Conservation (phyloP, 2,113 vertebrate genomes). For the Solea senegalensis region DNA sequence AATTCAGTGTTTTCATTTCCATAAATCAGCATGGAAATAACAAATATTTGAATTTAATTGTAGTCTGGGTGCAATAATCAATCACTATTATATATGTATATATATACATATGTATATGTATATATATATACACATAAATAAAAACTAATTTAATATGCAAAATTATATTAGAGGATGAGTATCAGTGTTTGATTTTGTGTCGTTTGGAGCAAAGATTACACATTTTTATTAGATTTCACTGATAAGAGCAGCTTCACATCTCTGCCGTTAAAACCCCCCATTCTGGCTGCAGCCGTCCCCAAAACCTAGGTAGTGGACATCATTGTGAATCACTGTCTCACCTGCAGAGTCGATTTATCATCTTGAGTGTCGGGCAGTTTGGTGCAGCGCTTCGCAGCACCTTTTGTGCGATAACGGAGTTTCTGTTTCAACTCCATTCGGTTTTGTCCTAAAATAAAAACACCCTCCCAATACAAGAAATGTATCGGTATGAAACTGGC, state of each 20-base stretch:
- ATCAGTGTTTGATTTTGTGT: neutral
- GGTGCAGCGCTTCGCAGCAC: constrained; percentile 2
- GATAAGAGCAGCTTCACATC: constrained; percentile 4
- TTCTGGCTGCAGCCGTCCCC: constrained; percentile 23
- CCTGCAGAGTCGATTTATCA: constrained; percentile 28
- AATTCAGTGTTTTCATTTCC: constrained; percentile 31
- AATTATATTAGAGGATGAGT: neutral
- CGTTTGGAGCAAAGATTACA: neutral
- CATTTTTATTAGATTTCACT: constrained; percentile 4
- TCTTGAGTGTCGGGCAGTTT: constrained; percentile 14
- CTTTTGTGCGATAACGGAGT: constrained; percentile 20
- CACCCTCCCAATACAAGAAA: neutral
- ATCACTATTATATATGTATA: neutral
- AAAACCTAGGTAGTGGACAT: constrained; percentile 4
- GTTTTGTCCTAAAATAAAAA: constrained; percentile 43
- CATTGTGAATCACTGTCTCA: constrained; percentile 32
- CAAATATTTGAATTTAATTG: constrained; percentile 1
- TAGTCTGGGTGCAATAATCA: constrained; percentile 1
- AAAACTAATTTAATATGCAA: neutral
- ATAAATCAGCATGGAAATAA: constrained; percentile 14
- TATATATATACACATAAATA: no score
- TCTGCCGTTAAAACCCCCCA: constrained; percentile 20
- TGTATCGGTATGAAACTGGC: constrained; percentile 39
- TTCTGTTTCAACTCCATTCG: constrained; percentile 27
- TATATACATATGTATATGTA: no score